Base-by-base conservation (phyloP, 2,888 invertebrate species). In the Slavum lentiscoides region DNA sequence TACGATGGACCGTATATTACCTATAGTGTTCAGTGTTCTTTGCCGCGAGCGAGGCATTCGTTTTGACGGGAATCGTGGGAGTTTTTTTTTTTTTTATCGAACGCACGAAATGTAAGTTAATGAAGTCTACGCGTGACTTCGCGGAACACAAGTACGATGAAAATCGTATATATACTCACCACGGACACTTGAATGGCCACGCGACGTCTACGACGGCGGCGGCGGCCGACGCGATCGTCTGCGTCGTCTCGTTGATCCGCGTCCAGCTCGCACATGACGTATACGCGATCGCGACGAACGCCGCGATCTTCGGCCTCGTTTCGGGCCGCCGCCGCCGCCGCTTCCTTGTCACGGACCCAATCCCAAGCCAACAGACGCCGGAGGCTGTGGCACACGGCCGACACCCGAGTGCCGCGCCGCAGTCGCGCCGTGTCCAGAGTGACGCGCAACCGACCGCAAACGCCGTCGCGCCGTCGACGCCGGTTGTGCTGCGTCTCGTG, bases 331-430 rank as follows among this genome's bases (percentile, higher is more conserved):
- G 11, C 53, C 69, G 13, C 39, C 53, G 4, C 58, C 58, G 0
- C 39, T 55, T 5, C 49, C 49, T 49, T 11, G 49, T 49, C 15
- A 11, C 49, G 49, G 11, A 30, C 43, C 80, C 80, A 80, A 30
- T 58, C 17, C 9, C 69, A 19, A 9, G 80, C 69, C 39, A 80
- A 23, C 62, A 80, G 17, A 11, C 80, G 70, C n/a, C 80, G 64
- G 17, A 80, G 64, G 9, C 70, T 72, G 58, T 80, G 80, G 13
- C 80, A 80, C 43, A 80, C 80, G 15, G 58, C 70, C 37, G 70
- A 70, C 19, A 72, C 39, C 7, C 75, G 67, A 11, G 80, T 80
- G 15, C 80, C 80, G 6, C 72, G 64, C n/a, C 80, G 39, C 43
- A 80, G 23, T 39, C 80, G 70, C 1, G 23, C 59, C 17, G 80